Evolutionary conservation across 2,797 vertebrate genomes (phyloP).

Genomic region (Macropus fuliginosus): DNA sequence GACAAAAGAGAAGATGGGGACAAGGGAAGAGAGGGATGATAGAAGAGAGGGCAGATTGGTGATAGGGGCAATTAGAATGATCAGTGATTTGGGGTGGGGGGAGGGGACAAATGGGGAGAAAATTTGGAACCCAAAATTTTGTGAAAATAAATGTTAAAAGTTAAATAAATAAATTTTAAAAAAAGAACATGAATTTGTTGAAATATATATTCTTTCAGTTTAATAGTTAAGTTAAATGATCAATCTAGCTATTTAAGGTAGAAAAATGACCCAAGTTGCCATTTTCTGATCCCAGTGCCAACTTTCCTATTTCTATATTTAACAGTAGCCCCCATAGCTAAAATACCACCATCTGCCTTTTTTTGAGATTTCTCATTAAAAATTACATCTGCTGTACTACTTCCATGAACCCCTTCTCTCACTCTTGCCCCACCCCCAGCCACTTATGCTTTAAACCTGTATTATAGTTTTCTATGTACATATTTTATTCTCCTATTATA

Average conservation of each 20-base stretch:
- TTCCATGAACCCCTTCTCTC: not conserved
- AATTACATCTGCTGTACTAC: not conserved
- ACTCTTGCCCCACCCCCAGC: not conserved
- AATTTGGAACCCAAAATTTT: no score
- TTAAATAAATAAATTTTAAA: no score
- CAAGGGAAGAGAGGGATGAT: no score
- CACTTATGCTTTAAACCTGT: not conserved
- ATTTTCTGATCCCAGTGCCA: not conserved
- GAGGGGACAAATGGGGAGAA: no score
- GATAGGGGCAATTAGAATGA: no score
- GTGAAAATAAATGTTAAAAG: no score
- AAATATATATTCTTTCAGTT: not conserved
- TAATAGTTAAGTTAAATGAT: not conserved
- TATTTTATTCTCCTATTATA: not conserved
- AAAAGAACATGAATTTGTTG: not conserved
- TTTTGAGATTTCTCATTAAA: conserved; percentile 8
- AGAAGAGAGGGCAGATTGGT: no score
- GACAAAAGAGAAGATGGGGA: no score
- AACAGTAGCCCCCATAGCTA: not conserved
- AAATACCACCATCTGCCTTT: not conserved
- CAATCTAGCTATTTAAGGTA: not conserved
- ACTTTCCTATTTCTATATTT: not conserved
- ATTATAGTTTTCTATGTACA: not conserved
- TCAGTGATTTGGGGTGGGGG: no score
- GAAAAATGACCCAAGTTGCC: not conserved